phyloP scores from a whole-genome alignment of 1,140 invertebrate genomes.

The Pentalonia nigronervosa region DNA sequence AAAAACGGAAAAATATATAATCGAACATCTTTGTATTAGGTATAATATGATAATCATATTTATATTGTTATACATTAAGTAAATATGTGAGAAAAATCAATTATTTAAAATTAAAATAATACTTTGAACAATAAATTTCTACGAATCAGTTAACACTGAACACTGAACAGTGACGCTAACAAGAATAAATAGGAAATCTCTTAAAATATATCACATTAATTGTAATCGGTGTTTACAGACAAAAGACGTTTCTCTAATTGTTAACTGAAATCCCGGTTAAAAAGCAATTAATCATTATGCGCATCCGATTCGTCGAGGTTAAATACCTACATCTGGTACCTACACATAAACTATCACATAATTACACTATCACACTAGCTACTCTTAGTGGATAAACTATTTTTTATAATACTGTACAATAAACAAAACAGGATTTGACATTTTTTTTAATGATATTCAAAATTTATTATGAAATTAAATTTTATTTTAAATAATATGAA shows the following conservation, averaged over 20 bases:
- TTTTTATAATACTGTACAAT: background rate
- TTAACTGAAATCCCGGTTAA: background rate
- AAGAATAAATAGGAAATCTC: background rate
- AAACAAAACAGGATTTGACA: no score
- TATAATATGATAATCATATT: background rate
- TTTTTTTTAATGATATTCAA: no score
- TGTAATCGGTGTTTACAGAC: constrained; percentile 1
- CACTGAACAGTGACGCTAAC: background rate
- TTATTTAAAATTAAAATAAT: background rate
- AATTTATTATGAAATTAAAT: no score
- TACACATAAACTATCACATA: background rate
- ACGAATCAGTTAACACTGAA: background rate
- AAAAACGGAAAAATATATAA: background rate
- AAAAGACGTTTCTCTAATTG: background rate
- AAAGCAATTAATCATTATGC: constrained; percentile 1
- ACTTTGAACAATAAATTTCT: background rate
- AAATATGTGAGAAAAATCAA: background rate
- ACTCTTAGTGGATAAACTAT: background rate
- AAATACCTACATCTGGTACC: background rate
- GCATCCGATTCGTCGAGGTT: background rate
- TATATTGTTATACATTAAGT: background rate
- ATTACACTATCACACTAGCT: background rate
- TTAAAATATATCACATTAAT: background rate
- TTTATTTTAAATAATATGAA: no score
- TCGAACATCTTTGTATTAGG: background rate